These are phyloP conservation scores for Mesocentrotus franciscanus DNA, from an alignment of 53 echinoderm and acorn worm genomes.

Conservation along the genomic window DNA sequence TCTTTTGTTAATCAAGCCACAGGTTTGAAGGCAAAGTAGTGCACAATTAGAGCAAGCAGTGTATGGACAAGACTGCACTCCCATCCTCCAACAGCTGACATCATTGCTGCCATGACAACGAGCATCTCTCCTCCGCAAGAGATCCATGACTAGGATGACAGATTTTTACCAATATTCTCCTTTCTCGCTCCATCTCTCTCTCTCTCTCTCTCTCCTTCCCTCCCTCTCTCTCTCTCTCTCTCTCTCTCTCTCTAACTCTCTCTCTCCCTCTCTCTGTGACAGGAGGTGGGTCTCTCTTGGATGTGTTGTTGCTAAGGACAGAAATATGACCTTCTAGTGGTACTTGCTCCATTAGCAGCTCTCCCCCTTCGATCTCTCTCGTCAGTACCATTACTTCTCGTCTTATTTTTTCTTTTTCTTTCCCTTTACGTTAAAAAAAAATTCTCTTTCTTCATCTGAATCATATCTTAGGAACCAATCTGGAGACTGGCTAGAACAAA, in stretches of 20 bases:
- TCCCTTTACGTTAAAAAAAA: too few relatives aligned
- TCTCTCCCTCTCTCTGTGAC: not conserved
- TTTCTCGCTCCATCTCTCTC: not conserved
- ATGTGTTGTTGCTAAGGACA: not conserved
- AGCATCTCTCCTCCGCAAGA: conserved; percentile 25
- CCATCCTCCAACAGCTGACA: conserved; percentile 3
- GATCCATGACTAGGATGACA: not conserved
- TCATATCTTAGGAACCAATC: too few relatives aligned
- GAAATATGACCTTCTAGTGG: not conserved
- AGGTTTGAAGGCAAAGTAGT: conserved; percentile 18
- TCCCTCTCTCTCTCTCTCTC: not conserved
- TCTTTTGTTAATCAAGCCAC: not conserved
- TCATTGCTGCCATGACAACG: conserved; percentile 40
- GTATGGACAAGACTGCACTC: conserved; percentile 11
- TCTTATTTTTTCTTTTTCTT: not conserved
- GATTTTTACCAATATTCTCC: conserved; percentile 22
- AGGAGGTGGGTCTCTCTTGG: not conserved
- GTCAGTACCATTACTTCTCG: too few relatives aligned
- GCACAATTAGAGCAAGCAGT: conserved; percentile 14
- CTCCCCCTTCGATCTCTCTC: too few relatives aligned
- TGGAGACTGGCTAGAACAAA: too few relatives aligned
- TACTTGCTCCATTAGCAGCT: conserved; percentile 13
- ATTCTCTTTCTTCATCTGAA: not conserved
- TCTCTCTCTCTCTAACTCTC: not conserved
- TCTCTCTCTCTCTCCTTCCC: not conserved